Conservation (phyloP, 2,113 vertebrate genomes). For the Lophotis ruficrista region DNA sequence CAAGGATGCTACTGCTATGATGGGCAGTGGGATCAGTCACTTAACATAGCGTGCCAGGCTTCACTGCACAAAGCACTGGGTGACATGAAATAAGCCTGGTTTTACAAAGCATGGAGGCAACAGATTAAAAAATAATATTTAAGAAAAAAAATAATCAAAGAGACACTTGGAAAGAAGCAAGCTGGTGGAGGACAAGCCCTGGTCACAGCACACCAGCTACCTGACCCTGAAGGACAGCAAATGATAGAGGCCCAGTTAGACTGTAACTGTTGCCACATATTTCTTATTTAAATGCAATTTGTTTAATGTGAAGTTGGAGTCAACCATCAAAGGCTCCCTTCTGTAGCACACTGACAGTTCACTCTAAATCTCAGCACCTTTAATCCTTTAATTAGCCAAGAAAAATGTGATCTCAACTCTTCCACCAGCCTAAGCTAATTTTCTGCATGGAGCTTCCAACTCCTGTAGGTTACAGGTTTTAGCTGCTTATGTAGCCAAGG, state of each 20-base stretch:
- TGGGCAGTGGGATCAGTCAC: fast-evolving
- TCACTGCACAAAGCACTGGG: background rate
- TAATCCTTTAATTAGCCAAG: conserved; percentile 66
- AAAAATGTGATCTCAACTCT: conserved; percentile 51
- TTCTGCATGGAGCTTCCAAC: conserved; percentile 40
- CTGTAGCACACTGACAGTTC: conserved; percentile 34
- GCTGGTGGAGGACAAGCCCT: background rate
- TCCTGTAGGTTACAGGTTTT: conserved; percentile 41
- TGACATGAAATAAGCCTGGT: background rate
- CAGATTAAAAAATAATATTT: background rate
- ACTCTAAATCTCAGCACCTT: conserved; percentile 38
- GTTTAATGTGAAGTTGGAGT: conserved; percentile 54
- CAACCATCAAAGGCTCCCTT: conserved; percentile 39
- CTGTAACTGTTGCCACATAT: conserved; percentile 1
- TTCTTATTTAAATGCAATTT: conserved; percentile 64
- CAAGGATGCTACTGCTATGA: background rate
- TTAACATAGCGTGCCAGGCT: fast-evolving
- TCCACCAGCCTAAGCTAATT: conserved; percentile 54
- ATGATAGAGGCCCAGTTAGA: background rate
- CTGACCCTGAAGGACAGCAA: background rate
- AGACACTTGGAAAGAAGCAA: background rate
- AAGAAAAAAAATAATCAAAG: background rate
- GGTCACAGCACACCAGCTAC: background rate
- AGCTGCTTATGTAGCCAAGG: background rate
- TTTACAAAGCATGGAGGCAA: background rate